Evolutionary conservation across 2,113 vertebrate species (phyloP).

Genomic region (Oreochromis aureus): DNA sequence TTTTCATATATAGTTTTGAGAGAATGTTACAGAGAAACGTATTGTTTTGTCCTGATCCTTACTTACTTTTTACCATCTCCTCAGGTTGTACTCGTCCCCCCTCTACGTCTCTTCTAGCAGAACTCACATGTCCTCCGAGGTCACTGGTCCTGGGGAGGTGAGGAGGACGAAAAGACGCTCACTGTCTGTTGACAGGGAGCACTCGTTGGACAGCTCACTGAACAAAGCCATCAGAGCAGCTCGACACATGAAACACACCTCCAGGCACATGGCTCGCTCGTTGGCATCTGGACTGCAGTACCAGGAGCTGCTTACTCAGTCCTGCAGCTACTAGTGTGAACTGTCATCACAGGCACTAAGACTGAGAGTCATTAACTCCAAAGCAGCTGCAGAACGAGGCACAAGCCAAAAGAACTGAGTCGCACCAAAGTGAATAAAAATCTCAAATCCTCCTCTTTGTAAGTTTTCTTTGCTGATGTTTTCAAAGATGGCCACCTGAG

Average conservation of each 20-base stretch:
- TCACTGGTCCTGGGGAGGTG: neutral
- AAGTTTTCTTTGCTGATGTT: neutral
- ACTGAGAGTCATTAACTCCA: neutral
- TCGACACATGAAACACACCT: conserved; percentile 62
- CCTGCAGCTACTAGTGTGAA: conserved; percentile 74
- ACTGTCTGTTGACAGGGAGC: conserved; percentile 2
- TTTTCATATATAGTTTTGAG: neutral
- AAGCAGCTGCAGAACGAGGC: neutral
- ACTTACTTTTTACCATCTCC: neutral
- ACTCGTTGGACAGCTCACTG: conserved; percentile 65
- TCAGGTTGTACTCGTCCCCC: conserved; percentile 69
- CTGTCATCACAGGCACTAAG: neutral
- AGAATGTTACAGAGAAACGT: neutral
- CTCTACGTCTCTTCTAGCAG: neutral
- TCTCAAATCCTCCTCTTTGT: neutral
- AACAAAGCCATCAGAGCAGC: conserved; percentile 71
- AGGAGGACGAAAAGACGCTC: neutral
- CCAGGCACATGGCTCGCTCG: conserved; percentile 68
- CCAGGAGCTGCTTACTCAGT: conserved; percentile 51
- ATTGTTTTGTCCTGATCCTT: neutral
- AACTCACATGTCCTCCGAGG: neutral
- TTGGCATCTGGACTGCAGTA: conserved; percentile 71
- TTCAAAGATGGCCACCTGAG: neutral
- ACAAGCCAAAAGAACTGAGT: neutral
- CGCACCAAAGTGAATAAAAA: neutral